Percentiles rank a stretch among this genome's conserved stretches.
phyloP scores from a whole-genome alignment of 1,140 invertebrate genomes.

The Heliothis subflexa region DNA sequence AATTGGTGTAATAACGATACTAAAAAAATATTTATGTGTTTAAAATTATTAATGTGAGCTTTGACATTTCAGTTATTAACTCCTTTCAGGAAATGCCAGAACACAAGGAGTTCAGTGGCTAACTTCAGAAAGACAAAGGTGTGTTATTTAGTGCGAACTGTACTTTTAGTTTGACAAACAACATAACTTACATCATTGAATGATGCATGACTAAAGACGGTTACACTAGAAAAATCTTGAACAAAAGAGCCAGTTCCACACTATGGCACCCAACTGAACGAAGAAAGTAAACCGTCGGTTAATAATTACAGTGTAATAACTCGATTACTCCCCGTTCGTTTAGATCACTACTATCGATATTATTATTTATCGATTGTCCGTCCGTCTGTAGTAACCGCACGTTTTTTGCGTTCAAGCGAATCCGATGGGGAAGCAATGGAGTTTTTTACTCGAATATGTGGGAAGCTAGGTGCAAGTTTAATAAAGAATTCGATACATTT shows the following conservation, averaged over 20 bases:
- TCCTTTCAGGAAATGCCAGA: too few relatives aligned
- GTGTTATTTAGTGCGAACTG: too few relatives aligned
- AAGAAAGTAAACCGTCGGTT: constrained; percentile 58
- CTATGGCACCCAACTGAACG: constrained; percentile 3
- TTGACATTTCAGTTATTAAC: too few relatives aligned
- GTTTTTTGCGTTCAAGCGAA: constrained; percentile 40
- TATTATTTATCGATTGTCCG: constrained; percentile 38
- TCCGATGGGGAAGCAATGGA: background rate
- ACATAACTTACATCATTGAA: background rate
- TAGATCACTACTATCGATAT: constrained; percentile 49
- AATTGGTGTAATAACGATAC: too few relatives aligned
- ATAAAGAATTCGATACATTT: constrained; percentile 21
- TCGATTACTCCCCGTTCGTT: constrained; percentile 48
- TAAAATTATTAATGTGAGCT: too few relatives aligned
- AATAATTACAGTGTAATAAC: constrained; percentile 56
- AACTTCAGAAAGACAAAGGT: background rate
- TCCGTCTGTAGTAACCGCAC: constrained; percentile 29
- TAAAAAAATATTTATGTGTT: too few relatives aligned
- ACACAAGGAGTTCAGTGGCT: too few relatives aligned
- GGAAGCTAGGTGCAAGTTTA: background rate
- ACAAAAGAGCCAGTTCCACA: constrained; percentile 50
- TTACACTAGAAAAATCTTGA: background rate
- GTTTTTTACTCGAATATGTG: background rate
- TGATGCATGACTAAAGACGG: too few relatives aligned
- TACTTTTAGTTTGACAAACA: background rate